Evolutionary conservation across 1,140 invertebrate genomes (phyloP).

Genomic region (Copidosoma floridanum): DNA sequence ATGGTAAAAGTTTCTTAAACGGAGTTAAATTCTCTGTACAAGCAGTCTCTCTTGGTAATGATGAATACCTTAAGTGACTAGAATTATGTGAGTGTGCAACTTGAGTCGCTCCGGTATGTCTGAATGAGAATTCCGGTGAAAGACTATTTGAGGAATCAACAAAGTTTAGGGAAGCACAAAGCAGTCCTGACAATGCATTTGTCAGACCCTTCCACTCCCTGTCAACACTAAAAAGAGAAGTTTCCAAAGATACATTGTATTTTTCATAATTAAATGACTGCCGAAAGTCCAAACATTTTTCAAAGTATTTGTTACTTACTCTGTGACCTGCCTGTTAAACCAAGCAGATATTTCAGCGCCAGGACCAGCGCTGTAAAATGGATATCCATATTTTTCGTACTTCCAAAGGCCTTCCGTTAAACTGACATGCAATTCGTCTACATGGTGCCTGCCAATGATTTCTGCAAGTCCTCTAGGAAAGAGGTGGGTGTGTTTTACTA

Average conservation of each 20-base stretch:
- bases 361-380: conserved; percentile 79
- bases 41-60: conserved; percentile 90
- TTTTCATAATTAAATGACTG: not conserved
- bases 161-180: conserved; percentile 96
- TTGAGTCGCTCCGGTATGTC: conserved; percentile 72
- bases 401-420: conserved; percentile 93
- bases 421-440: conserved; percentile 88
- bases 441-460: conserved; percentile 79
- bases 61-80: conserved; percentile 75
- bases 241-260: not conserved
- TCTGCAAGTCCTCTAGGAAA: conserved; percentile 90
- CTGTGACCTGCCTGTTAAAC: conserved; percentile 66
- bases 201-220: conserved; percentile 84
- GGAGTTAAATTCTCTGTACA: conserved; percentile 99
- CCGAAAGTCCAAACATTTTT: not conserved
- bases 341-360: conserved; percentile 92
- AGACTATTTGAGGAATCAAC: conserved; percentile 87
- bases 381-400: conserved; percentile 91
- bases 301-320: conserved; percentile 35
- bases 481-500: conserved; percentile 78
- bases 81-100: conserved; percentile 57
- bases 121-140: conserved; percentile 78
- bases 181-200: conserved; percentile 85
- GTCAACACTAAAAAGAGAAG: conserved; percentile 61
- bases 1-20: conserved; percentile 95